These are phyloP conservation scores for Neopelma chrysocephalum DNA, from an alignment of 2,797 vertebrate species.

Conservation along the genomic window DNA sequence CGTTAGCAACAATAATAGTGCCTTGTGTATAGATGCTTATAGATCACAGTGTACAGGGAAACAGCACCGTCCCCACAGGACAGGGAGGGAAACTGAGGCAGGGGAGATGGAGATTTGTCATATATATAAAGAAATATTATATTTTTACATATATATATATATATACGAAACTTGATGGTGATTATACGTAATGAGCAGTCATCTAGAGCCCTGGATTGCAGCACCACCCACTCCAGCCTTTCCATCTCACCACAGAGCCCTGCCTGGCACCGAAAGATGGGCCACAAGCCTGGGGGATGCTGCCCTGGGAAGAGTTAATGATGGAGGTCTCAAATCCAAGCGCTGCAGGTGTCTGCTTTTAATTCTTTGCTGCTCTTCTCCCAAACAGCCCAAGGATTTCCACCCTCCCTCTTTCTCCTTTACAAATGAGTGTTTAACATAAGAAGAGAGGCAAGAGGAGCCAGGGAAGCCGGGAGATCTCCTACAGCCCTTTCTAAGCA, in stretches of 20 bases:
- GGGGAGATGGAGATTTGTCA: neutral
- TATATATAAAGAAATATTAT: neutral
- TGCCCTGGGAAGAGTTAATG: slow-evolving; percentile 52
- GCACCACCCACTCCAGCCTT: neutral
- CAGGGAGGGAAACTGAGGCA: neutral
- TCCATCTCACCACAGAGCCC: neutral
- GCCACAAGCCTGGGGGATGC: neutral
- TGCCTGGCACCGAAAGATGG: neutral
- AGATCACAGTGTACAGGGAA: neutral
- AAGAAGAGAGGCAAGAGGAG: slow-evolving; percentile 62
- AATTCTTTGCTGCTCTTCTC: slow-evolving; percentile 45
- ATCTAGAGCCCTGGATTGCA: neutral
- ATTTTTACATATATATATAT: neutral
- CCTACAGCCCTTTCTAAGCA: slow-evolving; percentile 58
- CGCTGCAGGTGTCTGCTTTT: slow-evolving; percentile 24
- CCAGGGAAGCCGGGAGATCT: slow-evolving; percentile 43
- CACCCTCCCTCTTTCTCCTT: slow-evolving; percentile 53
- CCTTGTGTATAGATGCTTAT: neutral
- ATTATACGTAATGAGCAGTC: neutral
- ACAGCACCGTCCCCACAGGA: rapidly evolving
- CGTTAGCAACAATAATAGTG: neutral
- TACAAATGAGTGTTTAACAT: slow-evolving; percentile 71
- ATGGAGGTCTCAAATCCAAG: neutral
- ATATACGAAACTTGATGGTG: neutral
- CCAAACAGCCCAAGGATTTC: slow-evolving; percentile 34